Evolutionary conservation across 2,113 vertebrate species (phyloP).

Genomic region (Sapajus apella): DNA sequence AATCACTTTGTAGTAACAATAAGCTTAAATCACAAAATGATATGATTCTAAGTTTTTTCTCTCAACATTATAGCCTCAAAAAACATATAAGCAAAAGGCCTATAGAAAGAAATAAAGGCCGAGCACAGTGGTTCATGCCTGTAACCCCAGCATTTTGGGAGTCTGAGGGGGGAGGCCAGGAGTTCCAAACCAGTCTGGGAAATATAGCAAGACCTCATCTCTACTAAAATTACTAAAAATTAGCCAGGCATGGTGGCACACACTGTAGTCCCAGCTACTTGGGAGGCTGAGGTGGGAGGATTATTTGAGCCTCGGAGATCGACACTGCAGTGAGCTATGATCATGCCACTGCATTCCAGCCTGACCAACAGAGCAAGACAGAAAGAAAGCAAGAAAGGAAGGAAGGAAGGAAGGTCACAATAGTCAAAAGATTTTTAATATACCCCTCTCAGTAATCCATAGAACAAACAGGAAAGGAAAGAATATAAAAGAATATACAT

Average conservation of each 20-base stretch:
- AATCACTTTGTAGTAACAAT: background rate
- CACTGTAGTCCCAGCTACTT: background rate
- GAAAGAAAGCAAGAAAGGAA: too few species aligned
- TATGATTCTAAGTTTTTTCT: background rate
- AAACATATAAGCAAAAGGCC: background rate
- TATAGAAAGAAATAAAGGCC: background rate
- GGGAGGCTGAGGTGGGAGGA: background rate
- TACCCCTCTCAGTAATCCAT: background rate
- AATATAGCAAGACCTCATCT: background rate
- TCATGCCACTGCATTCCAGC: background rate
- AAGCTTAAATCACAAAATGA: constrained; percentile 10
- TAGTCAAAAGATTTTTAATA: background rate
- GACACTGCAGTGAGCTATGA: background rate
- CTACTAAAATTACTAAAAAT: background rate
- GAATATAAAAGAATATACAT: background rate
- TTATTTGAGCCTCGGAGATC: background rate
- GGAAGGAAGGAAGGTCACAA: too few species aligned
- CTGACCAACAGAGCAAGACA: background rate
- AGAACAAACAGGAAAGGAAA: background rate
- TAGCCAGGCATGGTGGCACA: background rate
- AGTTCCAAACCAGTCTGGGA: background rate
- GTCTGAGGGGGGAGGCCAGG: background rate
- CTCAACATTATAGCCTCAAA: background rate
- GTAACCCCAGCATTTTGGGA: background rate
- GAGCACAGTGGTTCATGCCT: background rate